These are phyloP conservation scores for Perdita meconis DNA, from an alignment of 2,888 invertebrate genomes.

Conservation along the genomic window DNA sequence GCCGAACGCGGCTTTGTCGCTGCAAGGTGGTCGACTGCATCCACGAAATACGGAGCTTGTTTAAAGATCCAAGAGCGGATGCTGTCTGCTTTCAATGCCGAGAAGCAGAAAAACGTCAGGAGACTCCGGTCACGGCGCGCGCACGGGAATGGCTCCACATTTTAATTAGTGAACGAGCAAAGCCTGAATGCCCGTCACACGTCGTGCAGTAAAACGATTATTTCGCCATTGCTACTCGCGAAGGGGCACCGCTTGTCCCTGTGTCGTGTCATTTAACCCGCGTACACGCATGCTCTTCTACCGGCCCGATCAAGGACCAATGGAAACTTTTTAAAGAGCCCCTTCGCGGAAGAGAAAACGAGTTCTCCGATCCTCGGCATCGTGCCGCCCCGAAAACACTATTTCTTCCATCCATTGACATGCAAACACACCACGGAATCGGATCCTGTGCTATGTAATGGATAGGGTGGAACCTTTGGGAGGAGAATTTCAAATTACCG, in stretches of 20 bases:
- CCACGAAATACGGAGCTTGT: not conserved
- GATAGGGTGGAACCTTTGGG: not conserved
- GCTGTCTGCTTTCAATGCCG: slow-evolving; percentile 43
- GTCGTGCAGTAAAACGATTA: slow-evolving; percentile 50
- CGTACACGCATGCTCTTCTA: slow-evolving; percentile 26
- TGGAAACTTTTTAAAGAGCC: slow-evolving; percentile 71
- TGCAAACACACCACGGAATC: slow-evolving; percentile 1
- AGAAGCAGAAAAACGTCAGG: slow-evolving; percentile 31
- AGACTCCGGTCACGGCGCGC: slow-evolving; percentile 44
- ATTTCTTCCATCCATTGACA: not conserved
- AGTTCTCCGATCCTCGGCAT: slow-evolving; percentile 52
- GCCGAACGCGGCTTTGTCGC: not conserved
- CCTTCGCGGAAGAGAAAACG: slow-evolving; percentile 70
- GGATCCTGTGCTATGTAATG: not conserved
- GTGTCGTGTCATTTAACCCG: slow-evolving; percentile 73
- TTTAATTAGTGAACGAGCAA: slow-evolving; percentile 63
- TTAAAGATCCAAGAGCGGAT: slow-evolving; percentile 13
- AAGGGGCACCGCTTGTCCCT: slow-evolving; percentile 61
- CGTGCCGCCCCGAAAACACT: slow-evolving; percentile 11
- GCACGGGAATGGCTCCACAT: slow-evolving; percentile 57
- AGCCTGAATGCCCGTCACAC: slow-evolving; percentile 56
- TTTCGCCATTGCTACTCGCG: slow-evolving; percentile 55
- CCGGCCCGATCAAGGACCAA: slow-evolving; percentile 73
- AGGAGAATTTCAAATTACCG: not conserved
- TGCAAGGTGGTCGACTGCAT: not conserved